Conservation (phyloP, 2,113 vertebrate genomes). For the Herpetotheres cachinnans region DNA sequence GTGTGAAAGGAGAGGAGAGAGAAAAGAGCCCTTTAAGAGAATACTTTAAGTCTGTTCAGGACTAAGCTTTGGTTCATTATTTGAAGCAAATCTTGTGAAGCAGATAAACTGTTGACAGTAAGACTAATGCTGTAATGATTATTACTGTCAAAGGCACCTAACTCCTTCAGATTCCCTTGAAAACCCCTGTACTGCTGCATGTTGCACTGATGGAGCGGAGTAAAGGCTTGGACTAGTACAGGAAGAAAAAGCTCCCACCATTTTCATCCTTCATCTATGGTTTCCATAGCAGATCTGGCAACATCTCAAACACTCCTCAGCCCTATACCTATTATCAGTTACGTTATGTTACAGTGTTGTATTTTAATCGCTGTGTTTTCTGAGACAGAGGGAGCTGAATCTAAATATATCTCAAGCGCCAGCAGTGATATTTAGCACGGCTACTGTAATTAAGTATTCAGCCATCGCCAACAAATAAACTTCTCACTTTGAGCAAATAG, state of each 20-base stretch:
- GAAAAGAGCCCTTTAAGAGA: background rate
- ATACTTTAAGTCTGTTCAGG: background rate
- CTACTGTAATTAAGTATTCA: slow-evolving; percentile 70
- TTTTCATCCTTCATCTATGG: slow-evolving; percentile 1
- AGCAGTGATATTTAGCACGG: slow-evolving; percentile 67
- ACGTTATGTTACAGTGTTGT: slow-evolving; percentile 51
- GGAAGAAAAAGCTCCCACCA: background rate
- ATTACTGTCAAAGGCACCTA: background rate
- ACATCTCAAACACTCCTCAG: background rate
- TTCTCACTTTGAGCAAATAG: slow-evolving; percentile 53
- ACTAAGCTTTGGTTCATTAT: background rate
- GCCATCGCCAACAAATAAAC: slow-evolving; percentile 40
- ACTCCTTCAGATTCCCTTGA: background rate
- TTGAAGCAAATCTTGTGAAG: background rate
- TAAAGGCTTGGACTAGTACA: background rate
- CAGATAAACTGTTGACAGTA: background rate
- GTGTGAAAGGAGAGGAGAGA: background rate
- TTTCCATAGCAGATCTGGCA: slow-evolving; percentile 53
- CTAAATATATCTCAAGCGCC: slow-evolving; percentile 69
- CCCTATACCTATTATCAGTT: slow-evolving; percentile 46
- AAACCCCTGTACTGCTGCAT: background rate
- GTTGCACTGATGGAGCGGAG: accelerated
- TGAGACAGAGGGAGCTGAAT: slow-evolving; percentile 66
- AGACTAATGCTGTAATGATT: background rate
- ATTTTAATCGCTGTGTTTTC: slow-evolving; percentile 72